A percentile compares a stretch with the other conserved stretches of the same genome.
Conservation (phyloP, 2,888 invertebrate genomes). For the Matsumyia berberina region DNA sequence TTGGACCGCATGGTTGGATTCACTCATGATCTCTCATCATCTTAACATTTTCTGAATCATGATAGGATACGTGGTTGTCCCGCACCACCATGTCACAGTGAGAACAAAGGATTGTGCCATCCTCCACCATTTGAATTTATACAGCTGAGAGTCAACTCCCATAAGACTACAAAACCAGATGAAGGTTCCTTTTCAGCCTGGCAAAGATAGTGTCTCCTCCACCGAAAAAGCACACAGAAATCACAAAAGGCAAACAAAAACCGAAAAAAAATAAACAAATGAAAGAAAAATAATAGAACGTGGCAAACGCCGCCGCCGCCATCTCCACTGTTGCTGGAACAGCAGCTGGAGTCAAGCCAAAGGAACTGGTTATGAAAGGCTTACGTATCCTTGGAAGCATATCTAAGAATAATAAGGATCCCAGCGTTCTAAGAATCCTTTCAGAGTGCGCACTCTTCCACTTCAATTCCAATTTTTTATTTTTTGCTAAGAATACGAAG, state of each 20-base stretch:
- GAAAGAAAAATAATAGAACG: constrained; percentile 48
- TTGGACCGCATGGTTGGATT: constrained; percentile 61
- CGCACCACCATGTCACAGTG: background rate
- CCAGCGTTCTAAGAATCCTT: constrained; percentile 58
- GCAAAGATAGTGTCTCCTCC: constrained; percentile 54
- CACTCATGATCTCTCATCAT: constrained; percentile 64
- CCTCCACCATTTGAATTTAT: constrained; percentile 55
- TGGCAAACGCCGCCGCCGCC: constrained; percentile 27
- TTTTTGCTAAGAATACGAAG: constrained; percentile 18
- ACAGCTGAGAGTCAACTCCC: constrained; percentile 55
- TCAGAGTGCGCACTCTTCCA: constrained; percentile 71
- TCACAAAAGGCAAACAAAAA: constrained; percentile 2
- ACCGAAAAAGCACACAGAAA: background rate
- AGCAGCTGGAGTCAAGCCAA: constrained; percentile 66
- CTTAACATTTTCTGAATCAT: constrained; percentile 43
- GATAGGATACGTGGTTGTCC: constrained; percentile 3
- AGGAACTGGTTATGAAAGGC: constrained; percentile 60
- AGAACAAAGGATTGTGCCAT: constrained; percentile 44
- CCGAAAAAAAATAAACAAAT: constrained; percentile 25
- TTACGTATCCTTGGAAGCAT: constrained; percentile 65
- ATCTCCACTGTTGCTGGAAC: constrained; percentile 26
- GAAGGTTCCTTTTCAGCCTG: constrained; percentile 56
- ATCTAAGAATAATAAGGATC: constrained; percentile 61
- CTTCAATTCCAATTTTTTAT: constrained; percentile 56
- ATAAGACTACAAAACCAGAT: constrained; percentile 59